Evolutionary conservation across 2,888 invertebrate genomes (phyloP), one percentile per base, ranked within the genome.

Genomic region (Xanthorhoe spadicearia): DNA sequence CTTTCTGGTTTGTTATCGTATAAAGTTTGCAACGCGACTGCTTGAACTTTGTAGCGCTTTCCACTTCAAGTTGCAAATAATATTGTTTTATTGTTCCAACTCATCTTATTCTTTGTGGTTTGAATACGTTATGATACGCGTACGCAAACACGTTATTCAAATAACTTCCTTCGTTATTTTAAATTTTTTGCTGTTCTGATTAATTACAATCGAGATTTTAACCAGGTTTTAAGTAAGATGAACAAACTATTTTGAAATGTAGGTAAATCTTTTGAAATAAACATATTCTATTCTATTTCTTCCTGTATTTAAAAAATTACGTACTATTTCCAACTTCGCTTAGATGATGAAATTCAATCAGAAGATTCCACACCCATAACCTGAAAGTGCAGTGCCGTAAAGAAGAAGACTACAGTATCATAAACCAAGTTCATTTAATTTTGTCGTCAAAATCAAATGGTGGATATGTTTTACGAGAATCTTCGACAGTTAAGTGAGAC

Each of bases 21-120:
- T 32, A 48, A 61, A 61, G 53, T 46, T 53, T 38, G 43, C 51
- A 46, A 49, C 38, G 32, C 38, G 43, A 51, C 23, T 46, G 23
- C n/a, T 35, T 50, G 15, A 48, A 54, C 53, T 54, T 61, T 49
- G 61, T 17, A 28, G 32, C 19, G 50, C 32, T 58, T 55, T 48
- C 54, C 38, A 18, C 61, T 61, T 61, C 53, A 46, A 61, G 53
- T 48, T 53, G 10, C 60, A 28, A 52, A 52, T 52, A 46, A 56
- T 48, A 48, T 32, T 61, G 28, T 28, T 53, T 52, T 60, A 38
- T 15, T 48, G 9, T 28, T 28, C 43, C 23, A 28, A 46, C 46
- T 46, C 18, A 51, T 48, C 48, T 57, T 32, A 6, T 48, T 57
- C 48, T 57, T 48, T 28, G 56, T 15, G 28, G 43, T 50, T 50